Base-by-base conservation (phyloP, 2,113 vertebrate species). In the Pristiophorus japonicus region DNA sequence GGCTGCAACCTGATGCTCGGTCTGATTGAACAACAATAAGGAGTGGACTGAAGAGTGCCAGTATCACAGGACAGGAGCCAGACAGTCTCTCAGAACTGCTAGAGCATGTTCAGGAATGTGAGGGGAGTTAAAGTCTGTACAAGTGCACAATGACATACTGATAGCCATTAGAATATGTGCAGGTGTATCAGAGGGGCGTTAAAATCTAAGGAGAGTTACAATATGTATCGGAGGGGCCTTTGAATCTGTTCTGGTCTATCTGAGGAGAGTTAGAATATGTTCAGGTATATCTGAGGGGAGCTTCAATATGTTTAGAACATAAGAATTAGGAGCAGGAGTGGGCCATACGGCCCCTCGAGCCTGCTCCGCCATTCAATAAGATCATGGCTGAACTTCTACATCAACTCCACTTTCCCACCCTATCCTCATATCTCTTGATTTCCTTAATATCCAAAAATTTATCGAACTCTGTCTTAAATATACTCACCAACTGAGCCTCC, bases 1-100 rank as follows among this genome's bases (percentile, higher is more conserved):
- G 92, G 65, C 65, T 94, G 93, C 93, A 94, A 94, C 66, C 42
- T 94, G 93, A 94, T 94, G 93, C 93, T 42, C 70, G 88, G 59
- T 18, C 38, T 42, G 78, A 81, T 81, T 63, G 88, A 65, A 38
- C 59, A 63, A 92, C 88, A 92, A 65, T 65, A 92, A n/a, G 59
- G n/a, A 42, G 62, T 22, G 88, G 12, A 22, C 88, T 63, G 30
- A 38, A 63, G 59, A 63, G 34, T 63, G 88, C n/a, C 59, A 65
- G 59, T 92, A 20, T 63, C 30, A 34, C 88, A 92, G 16, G 34
- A 65, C 62, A 63, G 59, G 34, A 92, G 88, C 59, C 34, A 90
- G 87, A 90, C 34, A 92, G 88, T 63, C 88, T 62, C 59, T 62
- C n/a, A 63, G n/a, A 63, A n/a, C 12, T 4, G n/a, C 5, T 6